These are phyloP conservation scores for Microctenopoma lineatum DNA, from an alignment of 2,797 vertebrate species.

Conservation along the genomic window DNA sequence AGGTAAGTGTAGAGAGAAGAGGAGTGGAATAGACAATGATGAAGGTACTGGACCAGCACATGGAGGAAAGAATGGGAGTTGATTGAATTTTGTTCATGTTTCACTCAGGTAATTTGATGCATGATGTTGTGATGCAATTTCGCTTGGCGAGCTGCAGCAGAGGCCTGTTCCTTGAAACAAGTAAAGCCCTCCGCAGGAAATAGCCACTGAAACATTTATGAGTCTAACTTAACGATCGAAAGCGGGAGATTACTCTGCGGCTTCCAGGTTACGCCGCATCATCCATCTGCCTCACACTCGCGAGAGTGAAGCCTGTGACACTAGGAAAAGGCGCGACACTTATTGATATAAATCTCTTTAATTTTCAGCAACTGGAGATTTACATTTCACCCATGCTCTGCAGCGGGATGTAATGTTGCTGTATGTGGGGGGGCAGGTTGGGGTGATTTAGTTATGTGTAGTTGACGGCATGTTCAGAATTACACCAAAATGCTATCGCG, in stretches of 20 bases:
- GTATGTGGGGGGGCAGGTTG: neutral
- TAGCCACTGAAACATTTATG: slow-evolving; percentile 37
- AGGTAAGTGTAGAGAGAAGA: neutral
- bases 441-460: neutral
- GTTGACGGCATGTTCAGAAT: neutral
- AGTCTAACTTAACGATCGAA: slow-evolving; percentile 27
- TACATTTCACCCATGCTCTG: slow-evolving; percentile 1
- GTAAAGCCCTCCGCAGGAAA: slow-evolving; percentile 31
- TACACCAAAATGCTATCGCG: neutral
- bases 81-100: slow-evolving; percentile 39
- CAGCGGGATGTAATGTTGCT: neutral
- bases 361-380: slow-evolving; percentile 30
- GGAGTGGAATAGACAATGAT: slow-evolving; percentile 4
- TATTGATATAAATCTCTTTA: slow-evolving; percentile 46
- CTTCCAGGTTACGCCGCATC: slow-evolving; percentile 3
- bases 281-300: slow-evolving; percentile 26
- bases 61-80: neutral
- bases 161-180: slow-evolving; percentile 21
- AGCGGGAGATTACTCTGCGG: slow-evolving; percentile 2
- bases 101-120: slow-evolving; percentile 48
- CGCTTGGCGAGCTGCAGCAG: slow-evolving; percentile 1
- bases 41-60: slow-evolving; percentile 8
- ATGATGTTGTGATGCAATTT: slow-evolving; percentile 48
- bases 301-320: slow-evolving; percentile 15
- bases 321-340: slow-evolving; percentile 31